A percentile compares a stretch with the other conserved stretches of the same genome.
Evolutionary conservation across 2,797 vertebrate species (phyloP).

Genomic region (Acropternis orthonyx): DNA sequence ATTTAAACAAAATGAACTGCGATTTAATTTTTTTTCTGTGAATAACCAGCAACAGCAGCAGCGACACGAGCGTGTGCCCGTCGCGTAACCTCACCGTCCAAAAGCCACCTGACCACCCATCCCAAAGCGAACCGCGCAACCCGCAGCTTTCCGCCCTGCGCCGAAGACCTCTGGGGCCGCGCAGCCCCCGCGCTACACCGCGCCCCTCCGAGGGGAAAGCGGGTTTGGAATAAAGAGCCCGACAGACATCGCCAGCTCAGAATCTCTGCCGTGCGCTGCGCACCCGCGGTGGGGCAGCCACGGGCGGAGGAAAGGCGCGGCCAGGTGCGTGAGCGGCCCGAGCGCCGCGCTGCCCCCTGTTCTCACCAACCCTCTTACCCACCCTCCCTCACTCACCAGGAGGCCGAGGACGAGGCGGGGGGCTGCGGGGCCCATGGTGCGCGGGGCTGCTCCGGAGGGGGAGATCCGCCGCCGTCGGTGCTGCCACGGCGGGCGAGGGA

Average conservation of each 20-base stretch:
- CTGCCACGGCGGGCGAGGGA: not conserved
- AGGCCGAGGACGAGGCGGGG: slow-evolving; percentile 60
- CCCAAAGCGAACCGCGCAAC: not conserved
- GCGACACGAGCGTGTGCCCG: not conserved
- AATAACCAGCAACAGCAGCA: not conserved
- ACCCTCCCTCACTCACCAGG: slow-evolving; percentile 61
- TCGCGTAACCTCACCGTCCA: not conserved
- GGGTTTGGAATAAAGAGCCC: fast-evolving
- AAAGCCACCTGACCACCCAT: not conserved
- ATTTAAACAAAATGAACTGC: not conserved
- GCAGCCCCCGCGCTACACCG: not conserved
- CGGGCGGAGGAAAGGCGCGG: not conserved
- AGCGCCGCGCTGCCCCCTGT: not conserved
- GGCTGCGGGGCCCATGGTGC: slow-evolving; percentile 44
- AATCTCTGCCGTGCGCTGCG: not conserved
- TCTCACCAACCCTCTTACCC: not conserved
- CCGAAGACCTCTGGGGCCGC: not conserved
- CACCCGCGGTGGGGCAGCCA: not conserved
- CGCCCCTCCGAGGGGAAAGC: not conserved
- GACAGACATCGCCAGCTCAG: fast-evolving
- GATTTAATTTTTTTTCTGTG: fast-evolving
- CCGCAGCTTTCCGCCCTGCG: too few relatives aligned
- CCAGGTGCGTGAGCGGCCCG: not conserved
- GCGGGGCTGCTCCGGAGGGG: not conserved
- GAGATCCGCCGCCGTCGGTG: not conserved